Conservation (phyloP, 2,888 invertebrate genomes). For the Tortrix viridana region DNA sequence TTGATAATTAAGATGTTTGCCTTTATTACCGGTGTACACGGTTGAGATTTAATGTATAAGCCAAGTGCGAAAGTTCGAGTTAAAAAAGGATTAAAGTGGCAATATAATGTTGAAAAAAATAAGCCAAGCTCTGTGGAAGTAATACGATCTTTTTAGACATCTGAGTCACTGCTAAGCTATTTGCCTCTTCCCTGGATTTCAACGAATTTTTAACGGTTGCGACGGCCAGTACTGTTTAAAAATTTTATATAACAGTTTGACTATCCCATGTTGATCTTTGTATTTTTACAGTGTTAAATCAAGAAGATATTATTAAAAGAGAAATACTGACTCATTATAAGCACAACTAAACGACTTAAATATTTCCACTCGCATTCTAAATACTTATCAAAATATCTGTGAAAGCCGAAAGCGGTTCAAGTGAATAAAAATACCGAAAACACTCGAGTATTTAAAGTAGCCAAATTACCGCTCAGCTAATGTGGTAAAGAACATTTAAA, state of each 20-base stretch:
- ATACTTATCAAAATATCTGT: conserved; percentile 25
- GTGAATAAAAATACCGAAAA: conserved; percentile 29
- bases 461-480: conserved; percentile 19
- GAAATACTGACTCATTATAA: not conserved
- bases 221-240: too few relatives aligned
- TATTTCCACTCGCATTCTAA: conserved; percentile 27
- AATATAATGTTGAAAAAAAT: too few relatives aligned
- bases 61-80: not conserved
- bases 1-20: conserved; percentile 31
- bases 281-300: not conserved
- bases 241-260: too few relatives aligned
- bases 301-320: not conserved
- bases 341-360: conserved; percentile 13
- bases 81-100: too few relatives aligned
- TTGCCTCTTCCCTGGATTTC: too few relatives aligned
- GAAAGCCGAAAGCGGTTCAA: conserved; percentile 29
- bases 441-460: conserved; percentile 23
- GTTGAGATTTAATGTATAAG: not conserved
- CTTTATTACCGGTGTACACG: conserved; percentile 11
- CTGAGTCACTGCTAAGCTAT: too few relatives aligned
- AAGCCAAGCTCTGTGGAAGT: too few relatives aligned
- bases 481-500: conserved; percentile 19
- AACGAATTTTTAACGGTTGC: too few relatives aligned
- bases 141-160: too few relatives aligned
- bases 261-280: too few relatives aligned